Base-by-base conservation (phyloP, 2,888 invertebrate species). In the Physocephala rufipes region DNA sequence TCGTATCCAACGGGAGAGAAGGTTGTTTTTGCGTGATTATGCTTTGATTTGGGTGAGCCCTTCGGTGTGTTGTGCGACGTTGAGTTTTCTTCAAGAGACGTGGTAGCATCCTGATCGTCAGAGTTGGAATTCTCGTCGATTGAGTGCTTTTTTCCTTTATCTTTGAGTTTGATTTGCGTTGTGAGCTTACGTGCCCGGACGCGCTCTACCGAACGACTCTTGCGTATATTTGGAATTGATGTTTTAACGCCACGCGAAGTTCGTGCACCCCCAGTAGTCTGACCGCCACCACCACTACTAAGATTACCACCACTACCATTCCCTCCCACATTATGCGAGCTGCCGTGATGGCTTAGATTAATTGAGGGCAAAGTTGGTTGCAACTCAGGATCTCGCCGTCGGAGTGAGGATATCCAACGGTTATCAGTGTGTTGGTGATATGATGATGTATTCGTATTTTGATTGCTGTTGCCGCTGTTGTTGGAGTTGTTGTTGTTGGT, bases 1-100 rank as follows among this genome's bases (percentile, higher is more conserved):
- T 92, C 95, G 81, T 91, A 93, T 4, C 94, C 94, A 5, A 89
- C 86, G 0, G 91, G 88, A 4, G 90, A 87, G 72, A 85, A 85
- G 36, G 36, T 36, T 7, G 9, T 9, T 4, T 36, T 36, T 36
- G 36, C 9, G 4, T 76, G 72, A 77, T 84, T 86, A 9, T 75
- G 61, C 70, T 78, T 78, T 59, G 80, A 83, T 76, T 82, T 85
- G 49, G 84, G 85, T 21, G 85, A 85, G 71, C 81, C 82, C 72
- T 85, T 83, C 13, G 86, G 86, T 26, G 86, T 85, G 72, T 78
- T 81, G 28, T 80, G 80, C 62, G 81, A 82, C 65, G 81, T 82
- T 1, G 85, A 86, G 61, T 86, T 86, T 28, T 86, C 86, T 73
- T 86, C 86, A 53, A 86, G 74, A 4, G 86, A 86, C 67, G 86